Percentiles rank a stretch among this genome's conserved stretches.
These are phyloP conservation scores for Drosophila bipectinata DNA, from an alignment of 1,140 invertebrate species.

Conservation along the genomic window DNA sequence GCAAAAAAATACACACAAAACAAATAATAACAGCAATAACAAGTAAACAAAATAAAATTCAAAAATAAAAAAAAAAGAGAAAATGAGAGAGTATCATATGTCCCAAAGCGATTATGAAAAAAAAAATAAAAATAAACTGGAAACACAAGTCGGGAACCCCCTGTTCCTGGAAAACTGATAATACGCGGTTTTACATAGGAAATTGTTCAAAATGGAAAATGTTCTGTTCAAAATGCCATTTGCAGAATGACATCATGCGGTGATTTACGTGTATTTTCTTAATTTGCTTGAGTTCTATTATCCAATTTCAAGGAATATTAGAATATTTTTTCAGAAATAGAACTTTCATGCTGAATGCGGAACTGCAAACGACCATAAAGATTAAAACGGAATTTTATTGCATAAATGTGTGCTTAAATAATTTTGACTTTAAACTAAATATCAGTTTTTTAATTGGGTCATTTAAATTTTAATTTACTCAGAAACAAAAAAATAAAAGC, in stretches of 20 bases:
- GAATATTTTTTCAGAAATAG: neutral
- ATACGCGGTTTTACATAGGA: neutral
- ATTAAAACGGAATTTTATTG: neutral
- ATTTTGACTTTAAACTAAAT: too few relatives aligned
- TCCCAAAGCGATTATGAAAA: neutral
- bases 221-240: conserved; percentile 6
- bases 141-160: conserved; percentile 7
- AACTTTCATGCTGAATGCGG: neutral
- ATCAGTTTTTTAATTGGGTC: neutral
- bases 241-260: conserved; percentile 28
- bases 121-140: neutral
- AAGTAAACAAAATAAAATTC: conserved; percentile 31
- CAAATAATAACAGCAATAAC: conserved; percentile 20
- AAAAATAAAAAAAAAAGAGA: neutral
- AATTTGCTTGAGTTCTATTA: neutral
- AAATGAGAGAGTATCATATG: conserved; percentile 12
- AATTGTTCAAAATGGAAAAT: conserved; percentile 19
- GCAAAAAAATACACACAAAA: conserved; percentile 9
- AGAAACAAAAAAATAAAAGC: too few relatives aligned
- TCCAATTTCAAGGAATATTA: conserved; percentile 2
- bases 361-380: neutral
- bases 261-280: neutral
- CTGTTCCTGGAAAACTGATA: conserved; percentile 12
- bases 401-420: neutral
- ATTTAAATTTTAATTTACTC: neutral